phyloP scores from a whole-genome alignment of 2,888 invertebrate species.

The Macrosiphum euphorbiae region DNA sequence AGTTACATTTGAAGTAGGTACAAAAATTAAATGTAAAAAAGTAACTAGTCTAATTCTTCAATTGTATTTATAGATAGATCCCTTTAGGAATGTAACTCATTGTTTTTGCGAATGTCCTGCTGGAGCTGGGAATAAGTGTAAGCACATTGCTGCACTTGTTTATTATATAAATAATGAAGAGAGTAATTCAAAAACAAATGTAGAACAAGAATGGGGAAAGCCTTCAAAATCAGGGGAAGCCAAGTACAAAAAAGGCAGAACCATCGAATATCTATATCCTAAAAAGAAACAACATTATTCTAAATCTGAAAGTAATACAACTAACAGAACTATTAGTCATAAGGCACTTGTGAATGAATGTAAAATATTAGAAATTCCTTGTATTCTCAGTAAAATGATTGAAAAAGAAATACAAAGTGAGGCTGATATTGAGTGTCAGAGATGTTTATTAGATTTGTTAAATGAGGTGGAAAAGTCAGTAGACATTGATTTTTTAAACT shows the following conservation, averaged over 20 bases:
- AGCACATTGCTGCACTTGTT: constrained; percentile 27
- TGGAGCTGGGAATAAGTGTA: constrained; percentile 42
- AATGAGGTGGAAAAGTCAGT: no score
- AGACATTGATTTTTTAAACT: no score
- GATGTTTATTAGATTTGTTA: no score
- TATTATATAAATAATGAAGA: constrained; percentile 29
- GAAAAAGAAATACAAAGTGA: no score
- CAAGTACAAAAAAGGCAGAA: constrained; percentile 8
- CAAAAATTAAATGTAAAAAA: neutral
- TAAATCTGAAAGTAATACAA: no score
- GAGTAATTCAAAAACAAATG: constrained; percentile 15
- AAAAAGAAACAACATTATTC: no score
- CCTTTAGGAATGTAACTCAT: neutral
- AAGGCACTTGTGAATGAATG: no score
- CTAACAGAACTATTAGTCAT: no score
- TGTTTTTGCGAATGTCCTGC: constrained; percentile 33
- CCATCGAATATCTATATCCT: neutral
- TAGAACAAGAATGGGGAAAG: neutral
- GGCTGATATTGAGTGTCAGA: no score
- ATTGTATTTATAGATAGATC: constrained; percentile 28
- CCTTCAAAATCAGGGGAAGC: neutral
- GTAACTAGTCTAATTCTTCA: constrained; percentile 5
- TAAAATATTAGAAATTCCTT: no score
- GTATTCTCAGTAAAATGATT: no score
- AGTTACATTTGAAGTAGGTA: constrained; percentile 34